Conservation (phyloP, 1,140 invertebrate species). For the Ericerus pela region DNA sequence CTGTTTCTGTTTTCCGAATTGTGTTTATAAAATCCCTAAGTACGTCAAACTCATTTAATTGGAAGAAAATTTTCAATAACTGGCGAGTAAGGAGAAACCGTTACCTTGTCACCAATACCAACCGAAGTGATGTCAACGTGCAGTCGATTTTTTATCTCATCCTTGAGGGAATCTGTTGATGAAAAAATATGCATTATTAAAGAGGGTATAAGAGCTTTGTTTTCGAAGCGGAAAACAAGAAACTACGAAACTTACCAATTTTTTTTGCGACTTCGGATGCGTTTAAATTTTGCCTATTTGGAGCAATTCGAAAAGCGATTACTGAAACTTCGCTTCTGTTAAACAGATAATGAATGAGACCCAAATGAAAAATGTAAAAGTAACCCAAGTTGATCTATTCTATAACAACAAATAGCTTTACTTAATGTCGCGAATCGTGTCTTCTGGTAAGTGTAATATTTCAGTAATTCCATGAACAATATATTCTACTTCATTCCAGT, state of each 20-base stretch:
- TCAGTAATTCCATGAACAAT: conserved; percentile 28
- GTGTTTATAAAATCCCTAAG: too few species aligned
- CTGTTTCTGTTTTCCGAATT: too few species aligned
- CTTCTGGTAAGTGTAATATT: conserved; percentile 22
- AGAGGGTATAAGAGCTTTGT: conserved; percentile 33
- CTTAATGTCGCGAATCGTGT: conserved; percentile 33
- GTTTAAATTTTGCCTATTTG: conserved; percentile 49
- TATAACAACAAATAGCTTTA: conserved; percentile 29
- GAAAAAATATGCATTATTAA: conserved; percentile 1
- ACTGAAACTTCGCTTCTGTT: conserved; percentile 29
- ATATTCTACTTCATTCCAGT: conserved; percentile 22
- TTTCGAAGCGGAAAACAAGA: conserved; percentile 1
- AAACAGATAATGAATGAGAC: not conserved
- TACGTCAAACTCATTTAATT: too few species aligned
- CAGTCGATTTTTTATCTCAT: conserved; percentile 40
- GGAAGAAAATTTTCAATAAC: too few species aligned
- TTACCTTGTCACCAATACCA: conserved; percentile 70
- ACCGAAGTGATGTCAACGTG: conserved; percentile 39
- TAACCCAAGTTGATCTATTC: not conserved
- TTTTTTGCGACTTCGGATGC: conserved; percentile 52
- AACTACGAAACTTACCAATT: conserved; percentile 50
- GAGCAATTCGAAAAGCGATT: conserved; percentile 67
- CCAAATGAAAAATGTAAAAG: not conserved
- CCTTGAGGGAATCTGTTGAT: conserved; percentile 39
- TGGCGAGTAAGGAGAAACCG: conserved; percentile 12